Base-by-base conservation (phyloP, 2,797 vertebrate genomes). In the Gephyroberyx darwinii region DNA sequence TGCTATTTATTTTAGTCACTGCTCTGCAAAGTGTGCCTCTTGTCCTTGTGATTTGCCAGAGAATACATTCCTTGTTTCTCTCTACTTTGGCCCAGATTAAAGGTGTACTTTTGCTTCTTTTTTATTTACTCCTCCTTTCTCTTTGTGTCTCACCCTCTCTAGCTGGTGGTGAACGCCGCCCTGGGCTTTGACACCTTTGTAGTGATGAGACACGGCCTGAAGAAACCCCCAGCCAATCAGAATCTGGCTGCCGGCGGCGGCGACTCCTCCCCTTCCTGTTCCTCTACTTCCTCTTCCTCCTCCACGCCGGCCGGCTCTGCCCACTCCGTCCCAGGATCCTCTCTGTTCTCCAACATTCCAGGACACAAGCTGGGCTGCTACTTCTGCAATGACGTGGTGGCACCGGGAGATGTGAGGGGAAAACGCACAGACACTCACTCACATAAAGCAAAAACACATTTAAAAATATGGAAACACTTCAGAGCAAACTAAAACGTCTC, bases 361-460 rank as follows among this genome's bases (percentile, higher is more conserved):
- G 98, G 98, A n/a, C 96, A 97, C 85, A 96, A 96, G 84, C 94
- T 99, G 39, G 98, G 98, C 80, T 99, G 98, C 88, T 99, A 99
- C 86, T 99, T 99, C 93, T 99, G 98, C 93, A 99, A 99, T 37
- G 98, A 99, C 30, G 98, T 99, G 3, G 98, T 99, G 70, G 98
- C 98, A 61, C 98, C 98, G 0, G 98, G 98, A 88, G 97, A 99
- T 80, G 98, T 99, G 90, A 97, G 97, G 84, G 65, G 69, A 54
- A 61, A 43, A 61, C 12, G 61, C 22, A 6, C 50, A 33, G 54
- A 57, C 47, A 12, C 9, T 9, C 19, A n/a, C 14, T 45, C 43
- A 14, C 31, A 31, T 9, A 22, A 1, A 60, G 48, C 14, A 37
- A 43, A 62, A 19, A 33, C 2, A 16, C 10, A 13, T 43, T 1